Evolutionary conservation across 1,140 invertebrate genomes (phyloP).

Genomic region (Drosophila ananassae): DNA sequence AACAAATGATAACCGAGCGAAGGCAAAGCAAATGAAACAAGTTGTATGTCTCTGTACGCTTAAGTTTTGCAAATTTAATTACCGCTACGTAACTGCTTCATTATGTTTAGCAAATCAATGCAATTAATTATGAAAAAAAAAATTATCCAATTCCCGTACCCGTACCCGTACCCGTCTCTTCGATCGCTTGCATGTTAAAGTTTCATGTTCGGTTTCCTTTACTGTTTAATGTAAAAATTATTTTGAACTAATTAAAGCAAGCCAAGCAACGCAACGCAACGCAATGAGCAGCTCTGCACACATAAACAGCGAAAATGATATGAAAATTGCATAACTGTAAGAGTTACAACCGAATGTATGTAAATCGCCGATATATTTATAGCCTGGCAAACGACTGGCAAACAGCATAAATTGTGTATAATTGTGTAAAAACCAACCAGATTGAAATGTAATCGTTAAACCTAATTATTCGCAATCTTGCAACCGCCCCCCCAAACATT

Average conservation of each 20-base stretch:
- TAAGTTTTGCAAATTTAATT: conserved; percentile 35
- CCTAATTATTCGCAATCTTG: conserved; percentile 49
- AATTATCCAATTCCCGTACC: neutral
- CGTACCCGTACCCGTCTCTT: conserved; percentile 3
- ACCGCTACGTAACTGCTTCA: conserved; percentile 24
- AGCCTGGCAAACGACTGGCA: conserved; percentile 6
- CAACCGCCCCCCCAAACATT: conserved; percentile 36
- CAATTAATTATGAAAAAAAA: conserved; percentile 38
- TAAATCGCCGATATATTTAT: conserved; percentile 55
- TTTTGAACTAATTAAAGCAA: conserved; percentile 36
- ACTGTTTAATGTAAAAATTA: conserved; percentile 45
- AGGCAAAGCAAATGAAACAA: neutral
- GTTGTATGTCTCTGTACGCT: conserved; percentile 26
- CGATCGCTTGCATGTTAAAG: conserved; percentile 33
- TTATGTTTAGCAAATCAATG: conserved; percentile 46
- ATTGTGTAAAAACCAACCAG: conserved; percentile 70
- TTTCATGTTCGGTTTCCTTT: conserved; percentile 30
- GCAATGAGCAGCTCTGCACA: conserved; percentile 23
- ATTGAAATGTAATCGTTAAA: conserved; percentile 62
- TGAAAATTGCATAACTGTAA: conserved; percentile 25
- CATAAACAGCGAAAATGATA: conserved; percentile 10
- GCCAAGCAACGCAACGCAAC: conserved; percentile 9
- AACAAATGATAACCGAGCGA: conserved; percentile 8
- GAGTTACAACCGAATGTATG: conserved; percentile 42
- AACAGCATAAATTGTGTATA: conserved; percentile 62